phyloP scores from a whole-genome alignment of 2,113 vertebrate species.

The Cyanocitta stelleri region DNA sequence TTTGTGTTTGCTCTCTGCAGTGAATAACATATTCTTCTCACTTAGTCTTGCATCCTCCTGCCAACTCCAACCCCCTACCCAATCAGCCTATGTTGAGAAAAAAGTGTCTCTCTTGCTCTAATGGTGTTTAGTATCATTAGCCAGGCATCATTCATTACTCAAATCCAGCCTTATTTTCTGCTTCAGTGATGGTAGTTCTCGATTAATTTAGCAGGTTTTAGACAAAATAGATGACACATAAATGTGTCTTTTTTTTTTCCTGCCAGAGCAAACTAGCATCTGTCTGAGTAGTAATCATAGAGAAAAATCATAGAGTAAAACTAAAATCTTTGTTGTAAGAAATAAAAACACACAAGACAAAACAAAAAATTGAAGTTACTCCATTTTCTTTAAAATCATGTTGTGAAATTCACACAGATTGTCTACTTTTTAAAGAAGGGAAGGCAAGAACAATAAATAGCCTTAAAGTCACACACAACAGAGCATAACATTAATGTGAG shows the following conservation, averaged over 20 bases:
- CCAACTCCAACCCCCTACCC: neutral
- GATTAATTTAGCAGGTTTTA: constrained; percentile 57
- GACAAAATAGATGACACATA: constrained; percentile 41
- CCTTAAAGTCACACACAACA: neutral
- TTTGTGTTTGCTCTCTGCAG: neutral
- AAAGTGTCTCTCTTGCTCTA: neutral
- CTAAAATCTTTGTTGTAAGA: neutral
- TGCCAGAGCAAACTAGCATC: neutral
- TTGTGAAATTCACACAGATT: neutral
- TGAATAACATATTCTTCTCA: neutral
- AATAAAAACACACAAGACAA: neutral
- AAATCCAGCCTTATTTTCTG: constrained; percentile 48
- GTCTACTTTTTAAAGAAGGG: neutral
- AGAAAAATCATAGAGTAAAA: constrained; percentile 8
- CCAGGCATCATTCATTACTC: constrained; percentile 8
- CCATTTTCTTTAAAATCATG: neutral
- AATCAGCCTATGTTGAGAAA: neutral
- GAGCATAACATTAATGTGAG: neutral
- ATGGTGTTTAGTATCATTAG: constrained; percentile 36
- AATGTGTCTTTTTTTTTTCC: neutral
- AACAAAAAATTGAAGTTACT: neutral
- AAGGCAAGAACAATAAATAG: neutral
- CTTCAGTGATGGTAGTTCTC: constrained; percentile 31
- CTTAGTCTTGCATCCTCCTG: neutral
- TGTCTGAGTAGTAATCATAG: neutral